Evolutionary conservation across 2,113 vertebrate species (phyloP).

Genomic region (Ia io): DNA sequence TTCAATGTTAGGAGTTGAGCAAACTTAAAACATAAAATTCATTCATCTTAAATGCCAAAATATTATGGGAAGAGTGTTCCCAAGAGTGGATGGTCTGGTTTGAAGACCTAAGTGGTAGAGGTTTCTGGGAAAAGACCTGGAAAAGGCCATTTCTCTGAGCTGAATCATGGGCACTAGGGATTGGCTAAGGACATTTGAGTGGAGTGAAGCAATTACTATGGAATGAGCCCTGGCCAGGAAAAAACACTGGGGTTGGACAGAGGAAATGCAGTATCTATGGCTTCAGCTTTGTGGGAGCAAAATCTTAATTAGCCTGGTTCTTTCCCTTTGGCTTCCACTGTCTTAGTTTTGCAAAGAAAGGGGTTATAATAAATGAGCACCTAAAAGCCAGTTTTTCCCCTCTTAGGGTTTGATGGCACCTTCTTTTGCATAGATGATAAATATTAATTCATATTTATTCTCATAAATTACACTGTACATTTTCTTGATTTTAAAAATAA

Average conservation of each 20-base stretch:
- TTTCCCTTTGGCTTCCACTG: neutral
- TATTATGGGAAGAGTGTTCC: conserved; percentile 50
- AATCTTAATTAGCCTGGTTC: conserved; percentile 8
- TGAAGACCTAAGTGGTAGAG: conserved; percentile 5
- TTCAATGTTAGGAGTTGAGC: neutral
- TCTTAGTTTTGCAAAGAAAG: conserved; percentile 16
- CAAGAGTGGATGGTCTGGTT: conserved; percentile 5
- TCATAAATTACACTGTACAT: neutral
- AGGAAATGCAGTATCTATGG: neutral
- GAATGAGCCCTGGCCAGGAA: conserved; percentile 53
- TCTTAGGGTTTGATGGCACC: neutral
- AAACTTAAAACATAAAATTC: conserved; percentile 37
- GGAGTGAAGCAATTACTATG: conserved; percentile 48
- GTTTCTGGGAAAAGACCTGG: conserved; percentile 24
- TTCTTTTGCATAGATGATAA: neutral
- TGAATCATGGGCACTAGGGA: conserved; percentile 66
- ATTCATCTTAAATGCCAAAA: conserved; percentile 49
- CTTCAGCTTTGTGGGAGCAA: neutral
- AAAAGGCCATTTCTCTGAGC: conserved; percentile 21
- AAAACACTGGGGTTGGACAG: neutral
- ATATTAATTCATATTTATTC: conserved; percentile 21
- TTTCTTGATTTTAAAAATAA: neutral
- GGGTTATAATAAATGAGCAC: neutral
- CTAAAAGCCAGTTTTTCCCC: neutral
- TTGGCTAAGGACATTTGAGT: conserved; percentile 11